Percentiles rank a stretch among this genome's conserved stretches.
These are phyloP conservation scores for Mustelus asterias DNA, from an alignment of 2,113 vertebrate species.

Conservation along the genomic window DNA sequence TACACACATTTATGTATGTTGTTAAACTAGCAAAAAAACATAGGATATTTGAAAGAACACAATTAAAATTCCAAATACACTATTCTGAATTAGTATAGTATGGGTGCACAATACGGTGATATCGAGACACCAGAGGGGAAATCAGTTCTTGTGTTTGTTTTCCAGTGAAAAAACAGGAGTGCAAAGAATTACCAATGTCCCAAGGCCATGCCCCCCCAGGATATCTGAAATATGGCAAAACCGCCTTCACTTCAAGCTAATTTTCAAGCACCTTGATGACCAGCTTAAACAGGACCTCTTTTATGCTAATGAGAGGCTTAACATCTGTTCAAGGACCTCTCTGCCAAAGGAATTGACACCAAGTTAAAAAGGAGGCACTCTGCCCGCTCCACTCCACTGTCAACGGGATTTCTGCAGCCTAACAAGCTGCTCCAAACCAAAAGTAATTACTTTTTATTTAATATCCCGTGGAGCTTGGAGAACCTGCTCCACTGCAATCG, in stretches of 20 bases:
- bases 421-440: no score
- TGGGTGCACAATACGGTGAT: background rate
- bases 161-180: background rate
- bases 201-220: background rate
- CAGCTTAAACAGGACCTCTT: background rate
- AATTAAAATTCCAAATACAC: no score
- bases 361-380: background rate
- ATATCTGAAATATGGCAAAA: background rate
- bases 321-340: background rate
- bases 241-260: background rate
- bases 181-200: background rate
- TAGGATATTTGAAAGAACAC: background rate
- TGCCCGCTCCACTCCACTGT: background rate
- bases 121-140: background rate
- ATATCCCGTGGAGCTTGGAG: no score
- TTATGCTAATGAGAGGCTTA: background rate
- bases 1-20: background rate
- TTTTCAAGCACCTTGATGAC: background rate
- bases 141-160: background rate
- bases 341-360: background rate
- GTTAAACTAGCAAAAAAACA: background rate
- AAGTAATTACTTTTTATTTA: background rate
- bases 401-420: background rate
- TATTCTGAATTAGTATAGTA: no score
- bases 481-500: no score